These are phyloP conservation scores for Brachionus rotundiformis DNA, from an alignment of 1,140 invertebrate genomes.

Conservation along the genomic window DNA sequence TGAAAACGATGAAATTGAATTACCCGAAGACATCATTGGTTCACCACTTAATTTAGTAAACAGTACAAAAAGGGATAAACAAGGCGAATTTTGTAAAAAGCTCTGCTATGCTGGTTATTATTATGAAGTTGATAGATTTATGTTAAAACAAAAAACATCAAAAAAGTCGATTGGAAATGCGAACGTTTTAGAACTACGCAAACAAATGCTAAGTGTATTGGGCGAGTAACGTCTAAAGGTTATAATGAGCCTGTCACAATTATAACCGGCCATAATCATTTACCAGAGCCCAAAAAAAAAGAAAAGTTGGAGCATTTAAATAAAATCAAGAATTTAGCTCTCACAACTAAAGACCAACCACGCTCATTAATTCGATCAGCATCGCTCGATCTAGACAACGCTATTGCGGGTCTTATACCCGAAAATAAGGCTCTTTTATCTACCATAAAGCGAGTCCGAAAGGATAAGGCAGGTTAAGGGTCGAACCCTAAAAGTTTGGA, in stretches of 20 bases:
- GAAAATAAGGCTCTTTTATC: background rate
- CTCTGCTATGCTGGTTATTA: background rate
- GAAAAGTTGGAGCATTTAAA: background rate
- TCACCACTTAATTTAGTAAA: too few species aligned
- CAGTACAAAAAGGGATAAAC: background rate
- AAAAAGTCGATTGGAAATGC: background rate
- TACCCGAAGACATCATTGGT: too few species aligned
- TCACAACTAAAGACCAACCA: background rate
- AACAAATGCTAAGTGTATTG: background rate
- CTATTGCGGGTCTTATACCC: background rate
- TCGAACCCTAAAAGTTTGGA: background rate
- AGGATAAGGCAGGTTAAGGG: background rate
- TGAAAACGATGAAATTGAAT: too few species aligned
- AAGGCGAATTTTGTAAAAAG: background rate
- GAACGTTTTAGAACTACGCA: background rate
- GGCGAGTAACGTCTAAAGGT: background rate
- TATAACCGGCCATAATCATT: background rate
- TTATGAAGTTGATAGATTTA: background rate
- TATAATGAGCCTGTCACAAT: background rate
- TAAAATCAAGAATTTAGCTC: background rate
- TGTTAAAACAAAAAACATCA: background rate
- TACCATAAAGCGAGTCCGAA: background rate
- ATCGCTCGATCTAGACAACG: background rate
- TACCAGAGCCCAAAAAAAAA: background rate
- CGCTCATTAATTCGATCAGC: background rate